Base-by-base conservation (phyloP, 1,140 invertebrate species). In the Sitophilus oryzae region DNA sequence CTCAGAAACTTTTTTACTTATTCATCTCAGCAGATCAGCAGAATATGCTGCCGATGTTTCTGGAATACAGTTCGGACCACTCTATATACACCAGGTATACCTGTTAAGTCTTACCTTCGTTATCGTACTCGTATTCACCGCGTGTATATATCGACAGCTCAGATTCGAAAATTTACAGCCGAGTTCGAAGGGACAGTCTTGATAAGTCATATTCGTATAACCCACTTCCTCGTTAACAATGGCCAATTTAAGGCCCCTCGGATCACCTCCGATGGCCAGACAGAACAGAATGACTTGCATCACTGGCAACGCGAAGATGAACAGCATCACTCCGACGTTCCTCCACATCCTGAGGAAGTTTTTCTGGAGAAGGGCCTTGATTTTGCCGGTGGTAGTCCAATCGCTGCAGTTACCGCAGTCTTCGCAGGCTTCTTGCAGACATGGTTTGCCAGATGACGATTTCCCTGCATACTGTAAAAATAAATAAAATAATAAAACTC, bases 201-300 rank as follows among this genome's bases (percentile, higher is more conserved):
- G 74, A 35, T 75, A 73, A 22, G 74, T 68, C 40, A 74, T 71
- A 58, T 76, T 78, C 59, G 77, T 80, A 22, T 71, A 75, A 51
- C 78, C 77, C 60, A 85, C 73, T 73, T 95, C 91, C 52, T 88
- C 74, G 74, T 95, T 94, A 25, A 95, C 86, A 40, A 96, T 80
- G 0, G 86, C 92, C 43, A 98, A 71, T 54, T 82, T 83, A 2
- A 97, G 76, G 15, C 86, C 84, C 34, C 81, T 79, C 0, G 94
- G 93, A 67, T 94, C 89, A 58, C 88, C 85, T 11, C 94, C 94
- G 58, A 98, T 94, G 18, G 93, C 91, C 41, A 95, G 69, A 73
- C 94, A 97, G 76, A 97, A 98, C 4, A 98, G 76, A 20, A 95
- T 80, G 55, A 96, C 93, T 79, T 98, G 92, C 47, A 91, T 83